Percentiles rank a stretch among this genome's conserved stretches.
phyloP scores from a whole-genome alignment of 2,888 invertebrate genomes.

The Mythimna impura region DNA sequence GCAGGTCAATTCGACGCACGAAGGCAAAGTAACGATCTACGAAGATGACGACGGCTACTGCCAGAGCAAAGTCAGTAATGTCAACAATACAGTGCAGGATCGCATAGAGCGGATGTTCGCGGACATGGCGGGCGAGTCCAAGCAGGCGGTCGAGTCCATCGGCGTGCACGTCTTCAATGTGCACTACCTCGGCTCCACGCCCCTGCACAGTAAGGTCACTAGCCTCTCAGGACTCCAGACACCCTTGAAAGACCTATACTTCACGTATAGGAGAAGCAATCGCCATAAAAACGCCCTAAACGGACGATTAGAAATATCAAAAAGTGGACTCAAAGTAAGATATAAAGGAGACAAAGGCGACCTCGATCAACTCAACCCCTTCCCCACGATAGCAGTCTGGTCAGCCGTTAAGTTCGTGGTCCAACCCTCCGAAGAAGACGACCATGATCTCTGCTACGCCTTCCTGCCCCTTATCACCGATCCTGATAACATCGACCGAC shows the following conservation, averaged over 20 bases:
- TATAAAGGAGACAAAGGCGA: conserved; percentile 92
- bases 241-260: conserved; percentile 94
- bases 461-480: conserved; percentile 96
- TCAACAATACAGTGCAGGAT: conserved; percentile 94
- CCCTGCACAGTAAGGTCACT: conserved; percentile 94
- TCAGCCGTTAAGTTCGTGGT: conserved; percentile 96
- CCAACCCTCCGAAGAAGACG: conserved; percentile 90
- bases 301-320: conserved; percentile 92
- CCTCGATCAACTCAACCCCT: conserved; percentile 93
- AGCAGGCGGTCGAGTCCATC: conserved; percentile 87
- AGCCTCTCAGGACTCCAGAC: conserved; percentile 95
- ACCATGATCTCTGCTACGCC: conserved; percentile 91
- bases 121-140: conserved; percentile 92
- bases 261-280: conserved; percentile 90
- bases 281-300: conserved; percentile 89
- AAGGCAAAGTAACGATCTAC: conserved; percentile 79
- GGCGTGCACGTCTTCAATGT: conserved; percentile 92
- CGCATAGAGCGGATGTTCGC: conserved; percentile 96
- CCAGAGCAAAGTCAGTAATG: conserved; percentile 81
- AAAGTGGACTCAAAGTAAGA: conserved; percentile 93
- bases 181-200: conserved; percentile 95
- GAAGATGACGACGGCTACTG: conserved; percentile 86
- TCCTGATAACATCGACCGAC: conserved; percentile 94
- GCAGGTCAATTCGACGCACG: conserved; percentile 81
- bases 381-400: conserved; percentile 98